Evolutionary conservation across 2,797 vertebrate species (phyloP), one percentile per base, ranked within the genome.

Genomic region (Uromys caudimaculatus): DNA sequence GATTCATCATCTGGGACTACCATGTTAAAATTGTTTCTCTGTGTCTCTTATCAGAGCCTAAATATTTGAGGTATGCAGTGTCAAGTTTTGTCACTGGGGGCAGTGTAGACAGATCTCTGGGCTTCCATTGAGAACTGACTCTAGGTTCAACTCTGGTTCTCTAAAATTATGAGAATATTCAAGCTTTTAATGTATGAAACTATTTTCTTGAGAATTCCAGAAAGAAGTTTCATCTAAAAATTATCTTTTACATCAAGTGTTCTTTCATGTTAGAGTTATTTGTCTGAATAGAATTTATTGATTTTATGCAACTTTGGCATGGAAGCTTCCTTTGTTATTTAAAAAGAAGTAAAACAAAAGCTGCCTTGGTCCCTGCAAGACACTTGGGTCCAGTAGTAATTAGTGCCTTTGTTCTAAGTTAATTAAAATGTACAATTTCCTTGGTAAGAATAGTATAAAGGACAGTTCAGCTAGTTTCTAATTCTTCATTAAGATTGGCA

Each of bases 361-460:
- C 78, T 75, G 73, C 8, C 16, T 23, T 86, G 77, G 91, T 89
- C 35, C 2, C 29, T 89, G 29, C 10, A 73, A 88, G 69, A 95
- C 35, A 94, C 79, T 90, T 89, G 56, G 77, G 75, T 78, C 64
- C 44, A 56, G 24, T 71, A 89, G 38, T 96, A 97, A 96, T 94
- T 97, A 94, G 38, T 56, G 90, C 19, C 50, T 95, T 95, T 95
- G 58, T 89, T 95, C 47, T 92, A 50, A 79, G 44, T 94, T 96
- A 95, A 96, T 95, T 96, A 96, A 94, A 97, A 89, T 84, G 75
- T 81, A 84, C 14, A 76, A 5, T 92, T 96, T 56, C 47, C 27
- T 91, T 93, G 87, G 38, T 75, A 75, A 60, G 29, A 76, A 41
- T 75, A 60, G 1, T 54, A 32, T 35, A 71, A 94, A 96, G 24